A percentile compares a stretch with the other conserved stretches of the same genome.
Evolutionary conservation across 2,113 vertebrate genomes (phyloP).

Genomic region (Melanerpes aurifrons): DNA sequence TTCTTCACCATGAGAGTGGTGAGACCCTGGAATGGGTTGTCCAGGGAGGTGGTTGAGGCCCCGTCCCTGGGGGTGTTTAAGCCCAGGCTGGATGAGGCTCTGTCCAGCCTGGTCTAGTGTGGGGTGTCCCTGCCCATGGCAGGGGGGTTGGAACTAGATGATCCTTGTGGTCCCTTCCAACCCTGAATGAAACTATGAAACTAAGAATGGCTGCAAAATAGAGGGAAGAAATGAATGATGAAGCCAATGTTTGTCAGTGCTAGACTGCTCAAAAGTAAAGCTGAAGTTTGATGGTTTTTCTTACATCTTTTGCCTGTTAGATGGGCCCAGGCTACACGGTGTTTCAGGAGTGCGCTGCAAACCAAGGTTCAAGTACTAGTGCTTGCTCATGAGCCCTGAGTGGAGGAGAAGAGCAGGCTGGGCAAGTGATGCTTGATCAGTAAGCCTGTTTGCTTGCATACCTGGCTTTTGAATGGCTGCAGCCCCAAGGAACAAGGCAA

Average conservation of each 20-base stretch:
- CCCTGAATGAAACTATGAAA: too few relatives aligned
- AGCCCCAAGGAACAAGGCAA: neutral
- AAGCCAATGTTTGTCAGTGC: neutral
- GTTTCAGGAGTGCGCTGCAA: neutral
- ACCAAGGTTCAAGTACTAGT: neutral
- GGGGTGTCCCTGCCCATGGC: too few relatives aligned
- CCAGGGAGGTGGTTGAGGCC: too few relatives aligned
- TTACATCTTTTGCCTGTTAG: neutral
- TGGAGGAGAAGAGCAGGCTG: conserved; percentile 19
- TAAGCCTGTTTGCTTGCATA: conserved; percentile 1
- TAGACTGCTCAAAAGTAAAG: neutral
- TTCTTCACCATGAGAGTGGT: too few relatives aligned
- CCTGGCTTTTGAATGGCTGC: neutral
- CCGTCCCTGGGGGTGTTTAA: too few relatives aligned
- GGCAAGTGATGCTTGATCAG: neutral
- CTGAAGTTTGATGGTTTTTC: neutral
- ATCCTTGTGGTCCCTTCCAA: too few relatives aligned
- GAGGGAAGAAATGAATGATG: neutral
- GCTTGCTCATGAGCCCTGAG: neutral
- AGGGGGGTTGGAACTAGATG: too few relatives aligned
- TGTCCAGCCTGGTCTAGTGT: too few relatives aligned
- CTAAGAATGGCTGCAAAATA: neutral
- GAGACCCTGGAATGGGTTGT: too few relatives aligned
- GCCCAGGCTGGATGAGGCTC: too few relatives aligned
- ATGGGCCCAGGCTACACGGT: neutral